Evolutionary conservation across 2,888 invertebrate species (phyloP).

Genomic region (Trypoxylon attenuatum): DNA sequence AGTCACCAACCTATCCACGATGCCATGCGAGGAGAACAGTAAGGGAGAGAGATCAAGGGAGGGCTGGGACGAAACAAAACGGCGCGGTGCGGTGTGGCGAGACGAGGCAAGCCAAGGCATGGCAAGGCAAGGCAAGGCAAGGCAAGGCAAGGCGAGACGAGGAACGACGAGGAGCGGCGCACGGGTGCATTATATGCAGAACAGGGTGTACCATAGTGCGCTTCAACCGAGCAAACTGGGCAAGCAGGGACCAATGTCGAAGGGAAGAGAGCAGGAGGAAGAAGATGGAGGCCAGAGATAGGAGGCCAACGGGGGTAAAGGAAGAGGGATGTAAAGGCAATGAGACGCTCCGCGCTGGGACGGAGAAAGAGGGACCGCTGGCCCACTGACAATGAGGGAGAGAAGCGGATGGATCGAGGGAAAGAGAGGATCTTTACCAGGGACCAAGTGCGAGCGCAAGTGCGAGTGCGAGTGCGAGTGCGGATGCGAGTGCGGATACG

Average conservation of each 20-base stretch:
- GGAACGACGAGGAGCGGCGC: no score
- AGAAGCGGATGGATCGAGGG: constrained; percentile 26
- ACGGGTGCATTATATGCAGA: constrained; percentile 72
- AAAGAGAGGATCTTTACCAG: no score
- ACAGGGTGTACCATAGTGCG: constrained; percentile 69
- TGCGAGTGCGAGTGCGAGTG: constrained; percentile 33
- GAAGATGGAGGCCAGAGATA: constrained; percentile 35
- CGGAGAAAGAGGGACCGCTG: constrained; percentile 30
- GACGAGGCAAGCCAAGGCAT: not conserved
- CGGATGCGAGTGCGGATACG: no score
- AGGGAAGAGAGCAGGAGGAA: constrained; percentile 37
- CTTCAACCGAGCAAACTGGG: constrained; percentile 46
- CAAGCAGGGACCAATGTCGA: constrained; percentile 21
- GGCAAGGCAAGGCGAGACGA: constrained; percentile 3
- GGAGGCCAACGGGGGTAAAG: constrained; percentile 9
- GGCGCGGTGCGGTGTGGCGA: no score
- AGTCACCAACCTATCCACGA: no score
- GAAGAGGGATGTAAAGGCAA: constrained; percentile 7
- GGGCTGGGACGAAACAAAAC: constrained; percentile 43
- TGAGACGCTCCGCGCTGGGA: constrained; percentile 33
- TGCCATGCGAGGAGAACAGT: constrained; percentile 3
- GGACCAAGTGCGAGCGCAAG: no score
- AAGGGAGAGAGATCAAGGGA: constrained; percentile 13
- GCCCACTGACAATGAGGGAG: constrained; percentile 18
- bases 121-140: not conserved